Evolutionary conservation across 2,113 vertebrate genomes (phyloP).

Genomic region (Pterocles burchelli): DNA sequence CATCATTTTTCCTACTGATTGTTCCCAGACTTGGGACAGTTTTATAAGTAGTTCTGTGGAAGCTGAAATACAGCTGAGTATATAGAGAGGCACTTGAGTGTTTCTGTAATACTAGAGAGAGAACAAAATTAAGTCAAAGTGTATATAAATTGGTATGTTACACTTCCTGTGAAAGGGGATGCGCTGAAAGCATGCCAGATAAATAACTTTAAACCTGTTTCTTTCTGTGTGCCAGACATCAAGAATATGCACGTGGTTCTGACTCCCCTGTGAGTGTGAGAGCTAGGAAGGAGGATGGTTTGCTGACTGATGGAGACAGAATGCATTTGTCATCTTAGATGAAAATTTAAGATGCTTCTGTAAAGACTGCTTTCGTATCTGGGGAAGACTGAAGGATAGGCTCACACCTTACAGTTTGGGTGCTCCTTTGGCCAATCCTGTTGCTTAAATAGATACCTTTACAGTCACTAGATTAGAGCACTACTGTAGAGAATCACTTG

Average conservation of each 20-base stretch:
- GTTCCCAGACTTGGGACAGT: background rate
- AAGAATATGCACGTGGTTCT: fast-evolving
- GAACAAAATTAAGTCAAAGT: background rate
- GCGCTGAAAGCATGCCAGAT: background rate
- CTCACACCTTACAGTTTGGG: background rate
- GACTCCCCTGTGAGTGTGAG: background rate
- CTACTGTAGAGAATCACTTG: background rate
- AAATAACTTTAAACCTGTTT: background rate
- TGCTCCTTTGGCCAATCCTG: background rate
- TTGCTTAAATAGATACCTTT: background rate
- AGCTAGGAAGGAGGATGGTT: background rate
- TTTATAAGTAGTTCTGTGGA: background rate
- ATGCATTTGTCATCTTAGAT: background rate
- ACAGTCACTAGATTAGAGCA: background rate
- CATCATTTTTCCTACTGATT: background rate
- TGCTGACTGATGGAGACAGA: background rate
- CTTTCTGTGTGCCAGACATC: background rate
- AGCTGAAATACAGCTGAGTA: background rate
- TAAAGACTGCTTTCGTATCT: background rate
- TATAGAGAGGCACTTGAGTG: background rate
- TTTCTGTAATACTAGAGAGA: background rate
- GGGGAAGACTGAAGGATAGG: background rate
- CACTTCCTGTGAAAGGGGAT: background rate
- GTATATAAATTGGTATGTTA: background rate
- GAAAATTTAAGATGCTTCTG: background rate